phyloP scores from a whole-genome alignment of 2,888 invertebrate genomes.

The Melieria crassipennis region DNA sequence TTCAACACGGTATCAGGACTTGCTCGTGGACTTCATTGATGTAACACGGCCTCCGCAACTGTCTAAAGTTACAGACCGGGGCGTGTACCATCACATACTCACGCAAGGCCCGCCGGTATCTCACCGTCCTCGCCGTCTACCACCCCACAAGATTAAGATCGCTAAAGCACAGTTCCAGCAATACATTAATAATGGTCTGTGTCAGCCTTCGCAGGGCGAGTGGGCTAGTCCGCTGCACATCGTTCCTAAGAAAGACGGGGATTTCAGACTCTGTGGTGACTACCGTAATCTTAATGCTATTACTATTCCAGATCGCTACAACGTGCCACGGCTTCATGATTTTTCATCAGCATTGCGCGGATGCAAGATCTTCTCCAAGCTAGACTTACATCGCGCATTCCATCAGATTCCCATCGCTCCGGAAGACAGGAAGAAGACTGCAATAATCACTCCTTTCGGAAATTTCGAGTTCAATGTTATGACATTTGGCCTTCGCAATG shows the following conservation, averaged over 20 bases:
- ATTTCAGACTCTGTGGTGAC: constrained; percentile 17
- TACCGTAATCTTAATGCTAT: constrained; percentile 9
- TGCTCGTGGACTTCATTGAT: constrained; percentile 10
- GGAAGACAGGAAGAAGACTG: constrained; percentile 26
- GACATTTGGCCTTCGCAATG: constrained; percentile 32
- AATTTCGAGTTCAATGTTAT: constrained; percentile 1
- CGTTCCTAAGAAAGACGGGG: constrained; percentile 12
- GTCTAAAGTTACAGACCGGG: not conserved
- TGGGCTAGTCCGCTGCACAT: constrained; percentile 19
- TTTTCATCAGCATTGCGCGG: constrained; percentile 2
- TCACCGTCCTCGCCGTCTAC: constrained; percentile 7
- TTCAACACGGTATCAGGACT: not conserved
- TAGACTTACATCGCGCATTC: constrained; percentile 32
- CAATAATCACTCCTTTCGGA: constrained; percentile 32
- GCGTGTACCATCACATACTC: constrained; percentile 11
- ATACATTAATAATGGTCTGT: not conserved
- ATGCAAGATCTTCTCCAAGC: constrained; percentile 19
- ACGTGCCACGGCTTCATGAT: constrained; percentile 18
- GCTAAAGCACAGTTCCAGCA: constrained; percentile 14
- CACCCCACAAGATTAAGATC: constrained; percentile 4
- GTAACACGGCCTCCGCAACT: constrained; percentile 4
- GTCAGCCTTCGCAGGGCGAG: constrained; percentile 9
- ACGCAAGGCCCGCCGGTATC: not conserved
- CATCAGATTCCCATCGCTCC: constrained; percentile 27
- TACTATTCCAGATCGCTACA: constrained; percentile 22